Evolutionary conservation across 2,113 vertebrate species (phyloP).

Genomic region (Motacilla alba): DNA sequence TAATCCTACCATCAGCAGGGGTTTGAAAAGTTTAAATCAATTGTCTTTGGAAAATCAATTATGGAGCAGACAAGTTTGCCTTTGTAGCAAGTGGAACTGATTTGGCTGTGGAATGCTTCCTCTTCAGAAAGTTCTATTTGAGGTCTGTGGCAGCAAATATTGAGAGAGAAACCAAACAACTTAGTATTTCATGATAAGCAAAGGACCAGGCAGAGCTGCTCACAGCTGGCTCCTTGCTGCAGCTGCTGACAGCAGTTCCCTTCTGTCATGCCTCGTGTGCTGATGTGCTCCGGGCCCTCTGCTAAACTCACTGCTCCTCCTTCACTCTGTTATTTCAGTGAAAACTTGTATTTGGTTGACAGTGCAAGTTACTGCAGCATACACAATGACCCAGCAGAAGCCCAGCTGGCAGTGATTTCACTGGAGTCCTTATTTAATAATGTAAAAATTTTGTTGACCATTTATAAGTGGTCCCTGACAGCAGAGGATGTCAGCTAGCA

Average conservation of each 20-base stretch:
- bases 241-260: neutral
- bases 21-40: constrained; percentile 60
- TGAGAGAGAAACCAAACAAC: neutral
- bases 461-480: neutral
- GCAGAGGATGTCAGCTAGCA: neutral
- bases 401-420: neutral
- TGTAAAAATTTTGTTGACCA: neutral
- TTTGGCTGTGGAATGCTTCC: neutral
- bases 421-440: neutral
- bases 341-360: neutral
- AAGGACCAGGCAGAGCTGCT: neutral
- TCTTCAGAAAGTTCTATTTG: neutral
- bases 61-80: constrained; percentile 24
- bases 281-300: neutral
- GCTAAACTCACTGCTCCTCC: neutral
- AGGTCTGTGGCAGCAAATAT: neutral
- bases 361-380: neutral
- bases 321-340: neutral
- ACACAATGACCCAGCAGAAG: neutral
- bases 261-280: neutral
- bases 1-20: constrained; percentile 50
- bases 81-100: neutral
- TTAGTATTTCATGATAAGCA: neutral
- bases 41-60: constrained; percentile 63
- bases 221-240: neutral